These are phyloP conservation scores for Volucella zonaria DNA, from an alignment of 2,888 invertebrate species.

Conservation along the genomic window DNA sequence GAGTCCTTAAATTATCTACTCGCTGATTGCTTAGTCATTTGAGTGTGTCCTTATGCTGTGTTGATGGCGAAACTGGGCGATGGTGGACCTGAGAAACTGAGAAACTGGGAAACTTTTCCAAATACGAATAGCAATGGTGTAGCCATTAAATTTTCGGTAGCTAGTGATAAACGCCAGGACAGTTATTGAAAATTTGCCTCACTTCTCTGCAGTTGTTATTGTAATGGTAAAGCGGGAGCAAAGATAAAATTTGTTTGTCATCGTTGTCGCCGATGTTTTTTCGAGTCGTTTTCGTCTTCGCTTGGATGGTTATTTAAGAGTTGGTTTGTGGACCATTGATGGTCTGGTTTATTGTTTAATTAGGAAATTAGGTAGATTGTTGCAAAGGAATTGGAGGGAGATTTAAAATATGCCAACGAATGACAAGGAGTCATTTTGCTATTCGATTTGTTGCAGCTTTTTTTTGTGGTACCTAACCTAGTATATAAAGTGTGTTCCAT, in stretches of 20 bases:
- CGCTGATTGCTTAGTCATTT: constrained; percentile 62
- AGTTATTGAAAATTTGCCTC: constrained; percentile 58
- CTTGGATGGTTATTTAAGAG: constrained; percentile 6
- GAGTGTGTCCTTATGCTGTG: constrained; percentile 55
- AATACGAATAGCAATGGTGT: not conserved
- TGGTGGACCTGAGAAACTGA: not conserved
- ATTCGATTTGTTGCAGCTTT: no score
- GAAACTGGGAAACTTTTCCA: not conserved
- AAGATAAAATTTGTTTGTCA: constrained; percentile 62
- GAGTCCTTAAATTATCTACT: constrained; percentile 46
- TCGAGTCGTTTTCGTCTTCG: not conserved
- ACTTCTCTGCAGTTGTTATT: not conserved
- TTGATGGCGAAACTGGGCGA: constrained; percentile 5
- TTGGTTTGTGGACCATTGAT: not conserved
- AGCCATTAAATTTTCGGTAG: constrained; percentile 55
- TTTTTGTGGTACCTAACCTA: no score
- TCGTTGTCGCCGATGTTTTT: constrained; percentile 25
- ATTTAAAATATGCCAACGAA: no score
- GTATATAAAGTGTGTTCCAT: no score
- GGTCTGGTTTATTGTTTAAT: constrained; percentile 33
- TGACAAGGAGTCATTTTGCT: no score
- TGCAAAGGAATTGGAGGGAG: no score
- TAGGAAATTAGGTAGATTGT: constrained; percentile 4
- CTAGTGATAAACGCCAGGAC: constrained; percentile 46
- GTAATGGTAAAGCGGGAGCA: constrained; percentile 25